phyloP scores from a whole-genome alignment of 2,888 invertebrate genomes.

The Girardia tigrina region DNA sequence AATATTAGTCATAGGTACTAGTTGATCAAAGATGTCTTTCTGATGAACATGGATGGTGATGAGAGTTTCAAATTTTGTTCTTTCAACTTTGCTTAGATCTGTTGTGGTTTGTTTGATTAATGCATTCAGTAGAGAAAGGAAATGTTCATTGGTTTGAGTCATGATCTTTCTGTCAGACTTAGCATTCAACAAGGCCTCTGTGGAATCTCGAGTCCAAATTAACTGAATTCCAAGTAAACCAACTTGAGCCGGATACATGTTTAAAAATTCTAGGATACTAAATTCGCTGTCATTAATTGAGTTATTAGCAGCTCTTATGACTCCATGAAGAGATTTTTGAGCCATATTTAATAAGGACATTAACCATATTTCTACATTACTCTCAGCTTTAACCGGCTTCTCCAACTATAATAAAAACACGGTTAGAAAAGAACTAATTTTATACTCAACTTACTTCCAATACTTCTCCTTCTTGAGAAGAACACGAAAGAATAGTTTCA shows the following conservation, averaged over 20 bases:
- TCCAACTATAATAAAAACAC: no score
- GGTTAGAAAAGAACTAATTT: no score
- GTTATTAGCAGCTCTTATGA: constrained; percentile 69
- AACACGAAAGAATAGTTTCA: constrained; percentile 79
- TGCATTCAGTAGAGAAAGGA: constrained; percentile 74
- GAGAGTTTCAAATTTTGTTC: constrained; percentile 83
- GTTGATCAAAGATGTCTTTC: constrained; percentile 83
- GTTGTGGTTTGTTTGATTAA: constrained; percentile 84
- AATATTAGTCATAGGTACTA: no score
- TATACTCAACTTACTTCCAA: constrained; percentile 55
- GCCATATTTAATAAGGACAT: constrained; percentile 74
- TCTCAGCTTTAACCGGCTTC: constrained; percentile 60
- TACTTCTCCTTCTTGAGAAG: constrained; percentile 80
- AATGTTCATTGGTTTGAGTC: constrained; percentile 82
- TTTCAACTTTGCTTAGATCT: constrained; percentile 74
- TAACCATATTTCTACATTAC: constrained; percentile 76
- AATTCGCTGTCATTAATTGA: constrained; percentile 74
- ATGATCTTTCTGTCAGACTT: constrained; percentile 82
- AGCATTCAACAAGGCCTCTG: constrained; percentile 73
- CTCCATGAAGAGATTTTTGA: constrained; percentile 75
- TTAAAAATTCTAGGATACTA: constrained; percentile 59
- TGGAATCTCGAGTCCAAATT: constrained; percentile 88
- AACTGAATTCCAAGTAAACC: constrained; percentile 83
- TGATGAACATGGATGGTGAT: constrained; percentile 95
- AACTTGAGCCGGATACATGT: constrained; percentile 82